Percentiles rank a stretch among this genome's conserved stretches.
These are phyloP conservation scores for Micromussa lordhowensis DNA, from an alignment of 92 coral and sea anemone species.

Conservation along the genomic window DNA sequence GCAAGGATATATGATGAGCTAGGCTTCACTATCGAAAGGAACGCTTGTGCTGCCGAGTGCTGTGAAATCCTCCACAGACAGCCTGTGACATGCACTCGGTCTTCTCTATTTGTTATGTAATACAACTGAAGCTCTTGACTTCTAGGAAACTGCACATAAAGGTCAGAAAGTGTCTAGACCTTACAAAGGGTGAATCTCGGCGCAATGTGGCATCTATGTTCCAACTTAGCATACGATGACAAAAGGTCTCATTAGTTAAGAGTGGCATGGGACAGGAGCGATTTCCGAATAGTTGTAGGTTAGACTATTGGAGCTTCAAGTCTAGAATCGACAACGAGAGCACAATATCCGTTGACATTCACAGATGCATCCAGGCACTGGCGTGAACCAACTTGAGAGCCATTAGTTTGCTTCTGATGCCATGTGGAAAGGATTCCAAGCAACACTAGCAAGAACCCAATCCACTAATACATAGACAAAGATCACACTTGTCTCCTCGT, in stretches of 20 bases:
- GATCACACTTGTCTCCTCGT: too few relatives aligned
- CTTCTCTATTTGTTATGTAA: conserved; percentile 35
- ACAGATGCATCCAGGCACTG: neutral
- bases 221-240: neutral
- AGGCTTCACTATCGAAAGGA: conserved; percentile 80
- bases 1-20: conserved; percentile 92
- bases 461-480: too few relatives aligned
- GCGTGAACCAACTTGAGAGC: neutral
- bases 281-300: neutral
- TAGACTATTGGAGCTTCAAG: neutral
- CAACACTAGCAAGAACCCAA: neutral
- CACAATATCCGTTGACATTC: neutral
- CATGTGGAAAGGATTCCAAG: neutral
- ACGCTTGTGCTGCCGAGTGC: conserved; percentile 87
- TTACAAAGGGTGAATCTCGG: neutral
- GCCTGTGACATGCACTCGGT: neutral
- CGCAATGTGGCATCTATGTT: neutral
- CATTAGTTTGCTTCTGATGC: neutral
- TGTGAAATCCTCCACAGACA: conserved; percentile 61
- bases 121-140: neutral
- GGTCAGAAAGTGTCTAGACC: neutral
- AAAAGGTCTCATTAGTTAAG: neutral
- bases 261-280: neutral
- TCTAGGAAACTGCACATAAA: neutral
- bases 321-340: neutral